phyloP scores from a whole-genome alignment of 2,113 vertebrate species.

The Campylomormyrus tamandua region DNA sequence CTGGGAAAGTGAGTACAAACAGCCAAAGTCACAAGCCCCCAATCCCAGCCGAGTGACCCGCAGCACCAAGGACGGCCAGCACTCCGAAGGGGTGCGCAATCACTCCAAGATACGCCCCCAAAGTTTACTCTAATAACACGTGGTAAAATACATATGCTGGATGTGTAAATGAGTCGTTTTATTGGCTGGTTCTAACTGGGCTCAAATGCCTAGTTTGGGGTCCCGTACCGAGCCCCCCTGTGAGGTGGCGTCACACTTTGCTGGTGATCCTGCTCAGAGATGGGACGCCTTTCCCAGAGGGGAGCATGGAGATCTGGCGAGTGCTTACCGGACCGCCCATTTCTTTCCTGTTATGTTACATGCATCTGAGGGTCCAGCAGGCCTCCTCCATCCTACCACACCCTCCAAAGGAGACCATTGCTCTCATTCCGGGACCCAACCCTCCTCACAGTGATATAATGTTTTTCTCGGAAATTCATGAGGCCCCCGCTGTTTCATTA shows the following conservation, averaged over 20 bases:
- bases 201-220: not conserved
- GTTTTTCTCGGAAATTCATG: not conserved
- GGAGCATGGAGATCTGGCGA: not conserved
- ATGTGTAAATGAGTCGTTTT: not conserved
- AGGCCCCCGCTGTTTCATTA: not conserved
- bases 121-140: not conserved
- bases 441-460: not conserved
- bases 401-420: not conserved
- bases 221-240: not conserved
- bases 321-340: not conserved
- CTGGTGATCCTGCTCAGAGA: not conserved
- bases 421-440: not conserved
- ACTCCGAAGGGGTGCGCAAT: not conserved
- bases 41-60: not conserved
- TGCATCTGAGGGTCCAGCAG: not conserved
- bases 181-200: not conserved
- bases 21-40: not conserved
- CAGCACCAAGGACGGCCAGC: not conserved
- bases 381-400: not conserved
- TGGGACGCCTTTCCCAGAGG: not conserved
- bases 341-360: not conserved
- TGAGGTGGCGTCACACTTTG: not conserved
- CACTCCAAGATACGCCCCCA: not conserved
- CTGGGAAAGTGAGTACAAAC: not conserved
- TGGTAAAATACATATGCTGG: not conserved